These are phyloP conservation scores for Rhabdomys dilectus DNA, from an alignment of 2,113 vertebrate genomes.

Conservation along the genomic window DNA sequence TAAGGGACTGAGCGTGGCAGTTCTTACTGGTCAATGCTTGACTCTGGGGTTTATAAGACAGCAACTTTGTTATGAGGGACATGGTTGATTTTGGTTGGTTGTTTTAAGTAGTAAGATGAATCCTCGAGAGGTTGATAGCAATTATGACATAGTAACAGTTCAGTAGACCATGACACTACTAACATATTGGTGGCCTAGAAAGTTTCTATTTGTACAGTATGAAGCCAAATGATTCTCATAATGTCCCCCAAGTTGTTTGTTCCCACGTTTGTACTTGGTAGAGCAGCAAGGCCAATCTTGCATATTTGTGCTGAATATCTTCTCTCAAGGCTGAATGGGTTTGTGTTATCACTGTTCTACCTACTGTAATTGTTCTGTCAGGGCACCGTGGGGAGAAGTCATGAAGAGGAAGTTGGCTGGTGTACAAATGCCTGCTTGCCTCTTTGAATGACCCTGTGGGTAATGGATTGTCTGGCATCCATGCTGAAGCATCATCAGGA, in stretches of 20 bases:
- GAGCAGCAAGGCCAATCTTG: not conserved
- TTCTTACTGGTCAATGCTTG: not conserved
- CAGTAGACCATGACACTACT: not conserved
- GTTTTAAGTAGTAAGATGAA: not conserved
- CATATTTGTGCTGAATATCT: not conserved
- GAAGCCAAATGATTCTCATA: too few relatives aligned
- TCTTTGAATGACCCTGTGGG: too few relatives aligned
- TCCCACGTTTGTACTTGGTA: not conserved
- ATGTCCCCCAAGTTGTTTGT: too few relatives aligned
- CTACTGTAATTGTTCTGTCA: not conserved
- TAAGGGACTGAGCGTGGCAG: too few relatives aligned
- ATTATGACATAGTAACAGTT: not conserved
- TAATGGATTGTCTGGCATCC: not conserved
- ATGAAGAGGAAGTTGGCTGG: not conserved
- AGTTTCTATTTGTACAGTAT: not conserved
- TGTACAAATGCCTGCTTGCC: too few relatives aligned
- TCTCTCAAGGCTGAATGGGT: not conserved
- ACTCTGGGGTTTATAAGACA: too few relatives aligned
- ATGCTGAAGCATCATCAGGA: not conserved
- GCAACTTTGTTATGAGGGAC: not conserved
- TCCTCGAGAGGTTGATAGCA: not conserved
- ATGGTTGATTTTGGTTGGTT: not conserved
- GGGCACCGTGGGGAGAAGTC: not conserved
- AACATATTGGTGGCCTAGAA: not conserved
- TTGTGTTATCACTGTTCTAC: not conserved